Evolutionary conservation across 1,140 invertebrate genomes (phyloP), one percentile per base, ranked within the genome.

Genomic region (Helicoverpa zea): DNA sequence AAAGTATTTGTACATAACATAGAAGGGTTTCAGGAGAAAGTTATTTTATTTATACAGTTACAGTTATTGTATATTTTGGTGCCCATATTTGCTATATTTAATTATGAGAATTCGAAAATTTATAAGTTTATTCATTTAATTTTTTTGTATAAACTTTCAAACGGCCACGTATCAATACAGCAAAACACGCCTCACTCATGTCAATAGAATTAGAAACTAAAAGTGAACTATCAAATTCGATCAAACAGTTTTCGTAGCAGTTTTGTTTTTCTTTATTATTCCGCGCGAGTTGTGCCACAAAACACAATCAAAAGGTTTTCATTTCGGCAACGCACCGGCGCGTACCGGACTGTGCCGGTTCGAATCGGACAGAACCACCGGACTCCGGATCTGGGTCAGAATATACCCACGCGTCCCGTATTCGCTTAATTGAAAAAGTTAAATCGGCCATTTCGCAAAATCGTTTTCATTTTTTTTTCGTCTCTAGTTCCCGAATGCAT

Each of bases 341-440:
- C 83, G 85, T 84, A 80, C 83, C 82, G 83, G 77, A 74, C 81
- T 80, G 68, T 43, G 49, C 66, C 76, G 73, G 73, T 80, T 14
- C 72, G 61, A 81, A 59, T 75, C 81, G 80, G 78, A 78, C 66
- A 70, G 79, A 74, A 64, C 70, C 73, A 73, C 54, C 54, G 58
- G 61, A 76, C 47, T 72, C 83, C 84, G 81, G 85, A 89, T 88
- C 84, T 91, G 84, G 89, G 89, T 90, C 89, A 89, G 84, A 88
- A 89, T 88, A 88, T 79, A 83, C 82, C 84, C 86, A 83, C 84
- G 68, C 84, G 68, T 51, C 76, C 54, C 76, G 80, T 81, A 83
- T 84, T 84, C 86, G 86, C 87, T 90, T 92, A 91, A 92, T 92
- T 93, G 92, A 92, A 93, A 93, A 93, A 92, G 92, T 94, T 94